Percentiles rank a stretch among this genome's conserved stretches.
These are phyloP conservation scores for Camptogramma bilineatum DNA, from an alignment of 2,888 invertebrate genomes.

Conservation along the genomic window DNA sequence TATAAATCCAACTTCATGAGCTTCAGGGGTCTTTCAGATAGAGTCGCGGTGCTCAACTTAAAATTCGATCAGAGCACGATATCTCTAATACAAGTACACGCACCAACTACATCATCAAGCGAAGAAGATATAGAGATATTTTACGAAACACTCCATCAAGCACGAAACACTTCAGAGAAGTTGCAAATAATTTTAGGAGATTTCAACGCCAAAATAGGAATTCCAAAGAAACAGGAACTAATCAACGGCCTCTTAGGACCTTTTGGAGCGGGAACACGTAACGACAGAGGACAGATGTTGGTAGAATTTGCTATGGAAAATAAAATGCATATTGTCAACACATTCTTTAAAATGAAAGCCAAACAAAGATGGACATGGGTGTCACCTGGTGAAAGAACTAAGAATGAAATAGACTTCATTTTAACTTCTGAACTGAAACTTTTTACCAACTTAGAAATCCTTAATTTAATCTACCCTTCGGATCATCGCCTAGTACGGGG, in stretches of 20 bases:
- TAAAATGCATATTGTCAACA: neutral
- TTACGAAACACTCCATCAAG: slow-evolving; percentile 20
- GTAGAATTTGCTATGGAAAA: slow-evolving; percentile 6
- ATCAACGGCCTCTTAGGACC: neutral
- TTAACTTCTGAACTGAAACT: neutral
- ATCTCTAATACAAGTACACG: too few relatives aligned
- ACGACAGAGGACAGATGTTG: slow-evolving; percentile 8
- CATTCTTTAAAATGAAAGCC: slow-evolving; percentile 3
- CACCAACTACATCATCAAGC: too few relatives aligned
- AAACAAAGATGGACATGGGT: slow-evolving; percentile 18
- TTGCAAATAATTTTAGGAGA: neutral
- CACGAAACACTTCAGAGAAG: slow-evolving; percentile 15
- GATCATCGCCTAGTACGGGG: slow-evolving; percentile 7
- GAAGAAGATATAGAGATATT: slow-evolving; percentile 16
- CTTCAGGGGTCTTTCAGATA: too few relatives aligned
- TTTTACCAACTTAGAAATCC: neutral
- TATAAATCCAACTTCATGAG: too few relatives aligned
- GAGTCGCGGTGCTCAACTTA: too few relatives aligned
- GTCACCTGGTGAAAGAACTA: slow-evolving; percentile 6
- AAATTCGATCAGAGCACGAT: too few relatives aligned
- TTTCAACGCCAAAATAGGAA: slow-evolving; percentile 10
- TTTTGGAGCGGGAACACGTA: slow-evolving; percentile 11
- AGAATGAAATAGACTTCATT: slow-evolving; percentile 20
- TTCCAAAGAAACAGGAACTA: neutral
- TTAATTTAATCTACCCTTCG: slow-evolving; percentile 3